These are phyloP conservation scores for Archocentrus centrarchus DNA, from an alignment of 2,113 vertebrate species.

Conservation along the genomic window DNA sequence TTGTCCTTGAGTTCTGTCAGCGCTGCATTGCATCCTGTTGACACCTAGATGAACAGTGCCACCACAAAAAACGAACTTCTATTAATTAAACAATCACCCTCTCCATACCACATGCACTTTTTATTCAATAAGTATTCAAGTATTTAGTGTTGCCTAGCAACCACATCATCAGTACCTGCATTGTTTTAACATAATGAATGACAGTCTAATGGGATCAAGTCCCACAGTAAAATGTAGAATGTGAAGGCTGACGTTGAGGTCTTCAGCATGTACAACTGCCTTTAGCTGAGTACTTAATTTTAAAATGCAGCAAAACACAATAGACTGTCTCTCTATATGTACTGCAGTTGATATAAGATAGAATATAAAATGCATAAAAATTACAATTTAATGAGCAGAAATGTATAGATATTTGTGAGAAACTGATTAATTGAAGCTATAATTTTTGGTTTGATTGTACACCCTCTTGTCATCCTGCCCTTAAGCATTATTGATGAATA, in stretches of 20 bases:
- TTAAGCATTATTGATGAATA: conserved; percentile 38
- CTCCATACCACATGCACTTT: conserved; percentile 42
- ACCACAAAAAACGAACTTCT: conserved; percentile 69
- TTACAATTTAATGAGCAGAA: background rate
- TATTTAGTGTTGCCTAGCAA: conserved; percentile 81
- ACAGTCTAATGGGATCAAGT: conserved; percentile 53
- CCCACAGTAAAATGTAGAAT: conserved; percentile 45
- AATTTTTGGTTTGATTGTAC: background rate
- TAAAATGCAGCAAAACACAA: background rate
- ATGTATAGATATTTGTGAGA: background rate
- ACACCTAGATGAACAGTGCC: conserved; percentile 5
- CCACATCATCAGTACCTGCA: conserved; percentile 67
- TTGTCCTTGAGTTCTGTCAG: too few species aligned
- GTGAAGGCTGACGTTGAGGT: conserved; percentile 40
- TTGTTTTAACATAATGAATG: conserved; percentile 72
- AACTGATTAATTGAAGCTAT: conserved; percentile 7
- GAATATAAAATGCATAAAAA: background rate
- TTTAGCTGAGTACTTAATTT: conserved; percentile 3
- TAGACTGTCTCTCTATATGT: background rate
- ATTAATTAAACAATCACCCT: conserved; percentile 69
- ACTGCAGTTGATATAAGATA: background rate
- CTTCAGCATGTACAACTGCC: conserved; percentile 9
- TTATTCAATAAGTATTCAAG: conserved; percentile 79
- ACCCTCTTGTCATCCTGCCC: conserved; percentile 15
- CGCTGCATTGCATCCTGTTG: too few species aligned